Conservation (phyloP, 2,888 invertebrate genomes). For the Enchytraeus crypticus region DNA sequence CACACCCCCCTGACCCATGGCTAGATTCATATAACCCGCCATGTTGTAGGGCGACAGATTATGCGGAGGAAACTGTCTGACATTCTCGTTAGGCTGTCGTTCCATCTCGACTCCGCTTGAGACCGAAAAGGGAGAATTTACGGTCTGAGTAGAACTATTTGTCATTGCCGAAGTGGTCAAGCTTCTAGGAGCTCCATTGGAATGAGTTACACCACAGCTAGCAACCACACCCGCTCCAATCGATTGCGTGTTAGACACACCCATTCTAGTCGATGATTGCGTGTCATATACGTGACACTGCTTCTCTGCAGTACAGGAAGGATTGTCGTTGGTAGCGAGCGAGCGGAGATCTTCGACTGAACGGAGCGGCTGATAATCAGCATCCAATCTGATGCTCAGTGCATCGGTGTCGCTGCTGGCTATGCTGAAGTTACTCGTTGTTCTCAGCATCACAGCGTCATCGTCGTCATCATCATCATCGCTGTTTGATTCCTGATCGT, state of each 20-base stretch:
- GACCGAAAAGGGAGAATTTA: neutral
- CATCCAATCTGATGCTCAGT: constrained; percentile 11
- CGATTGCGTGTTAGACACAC: too few relatives aligned
- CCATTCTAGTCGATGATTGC: too few relatives aligned
- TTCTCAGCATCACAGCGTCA: neutral
- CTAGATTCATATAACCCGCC: neutral
- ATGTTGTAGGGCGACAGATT: neutral
- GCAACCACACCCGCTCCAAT: too few relatives aligned
- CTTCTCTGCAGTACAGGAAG: too few relatives aligned
- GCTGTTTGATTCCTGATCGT: neutral
- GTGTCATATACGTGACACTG: too few relatives aligned
- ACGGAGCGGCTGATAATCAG: constrained; percentile 2
- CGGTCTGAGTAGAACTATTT: constrained; percentile 4
- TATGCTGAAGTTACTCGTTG: constrained; percentile 3
- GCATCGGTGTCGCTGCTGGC: constrained; percentile 15
- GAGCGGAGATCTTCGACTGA: neutral
- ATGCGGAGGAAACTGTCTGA: neutral
- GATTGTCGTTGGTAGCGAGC: too few relatives aligned
- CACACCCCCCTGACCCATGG: too few relatives aligned
- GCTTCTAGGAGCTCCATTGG: too few relatives aligned
- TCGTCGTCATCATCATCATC: neutral
- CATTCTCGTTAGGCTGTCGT: neutral
- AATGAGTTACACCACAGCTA: too few relatives aligned
- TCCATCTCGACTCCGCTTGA: neutral
- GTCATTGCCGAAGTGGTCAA: neutral